Base-by-base conservation (phyloP, 2,113 vertebrate species). In the Xyliphius kryptos region DNA sequence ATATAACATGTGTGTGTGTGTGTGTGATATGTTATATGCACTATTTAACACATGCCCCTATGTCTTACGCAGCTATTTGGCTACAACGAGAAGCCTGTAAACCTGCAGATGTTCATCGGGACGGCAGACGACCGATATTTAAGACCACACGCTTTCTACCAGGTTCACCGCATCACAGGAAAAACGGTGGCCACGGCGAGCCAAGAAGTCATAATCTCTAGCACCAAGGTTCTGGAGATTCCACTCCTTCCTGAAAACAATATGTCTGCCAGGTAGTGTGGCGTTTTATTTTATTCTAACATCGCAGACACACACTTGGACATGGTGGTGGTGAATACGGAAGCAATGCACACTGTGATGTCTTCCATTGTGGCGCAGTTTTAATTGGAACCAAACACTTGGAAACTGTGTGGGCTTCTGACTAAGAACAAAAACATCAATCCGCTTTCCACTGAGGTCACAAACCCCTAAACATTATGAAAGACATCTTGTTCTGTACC, bases 101-200 rank as follows among this genome's bases (percentile, higher is more conserved):
- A 95, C 84, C 85, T 99, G 22, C 96, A 98, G 71, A 97, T 99
- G 94, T 98, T 99, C 88, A 98, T 99, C 1, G 96, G 96, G 46
- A 99, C 96, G 1, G 96, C 96, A 38, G 96, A 99, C 54, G 96
- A 99, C 78, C 92, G 96, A 47, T 97, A 97, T 83, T 79, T 99
- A 68, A 87, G 95, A 73, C 94, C 95, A 46, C 95, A 99, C 7
- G 95, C 94, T 1, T 99, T 99, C 86, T 99, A 99, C 83, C 96
- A 99, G 82, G 94, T 99, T 83, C 96, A 99, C 81, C 87, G 95
- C 63, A 98, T 99, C 86, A 99, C 96, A 11, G 96, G 96, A 63
- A 99, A 99, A 81, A 98, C 95, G 0, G 96, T 99, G 21, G 94
- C 94, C 62, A 97, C 95, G 0, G 93, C 94, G 59, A 99, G 94